A percentile compares a stretch with the other conserved stretches of the same genome.
Evolutionary conservation across 2,888 invertebrate genomes (phyloP).

Genomic region (Ferdinandea cuprea): DNA sequence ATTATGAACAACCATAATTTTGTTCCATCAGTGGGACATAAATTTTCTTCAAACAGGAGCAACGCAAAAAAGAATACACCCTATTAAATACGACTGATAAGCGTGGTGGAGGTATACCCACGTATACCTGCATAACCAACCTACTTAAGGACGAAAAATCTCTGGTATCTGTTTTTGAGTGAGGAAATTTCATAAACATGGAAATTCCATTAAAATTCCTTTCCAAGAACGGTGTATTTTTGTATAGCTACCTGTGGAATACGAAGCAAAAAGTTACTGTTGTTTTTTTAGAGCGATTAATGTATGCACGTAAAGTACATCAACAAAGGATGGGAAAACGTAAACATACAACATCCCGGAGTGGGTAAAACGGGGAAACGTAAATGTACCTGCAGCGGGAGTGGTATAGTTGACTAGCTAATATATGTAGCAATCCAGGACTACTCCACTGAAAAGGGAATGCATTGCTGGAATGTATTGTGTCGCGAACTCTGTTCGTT

Average conservation of each 20-base stretch:
- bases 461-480: background rate
- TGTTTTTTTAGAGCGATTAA: conserved; percentile 23
- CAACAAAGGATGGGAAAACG: conserved; percentile 1
- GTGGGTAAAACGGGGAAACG: background rate
- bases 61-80: conserved; percentile 8
- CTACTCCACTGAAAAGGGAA: background rate
- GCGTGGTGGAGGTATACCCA: background rate
- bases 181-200: conserved; percentile 46
- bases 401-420: background rate
- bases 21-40: conserved; percentile 57
- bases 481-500: background rate
- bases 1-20: conserved; percentile 60
- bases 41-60: conserved; percentile 23
- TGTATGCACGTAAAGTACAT: conserved; percentile 18
- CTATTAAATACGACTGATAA: conserved; percentile 35
- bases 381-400: too few relatives aligned
- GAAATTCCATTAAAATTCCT: conserved; percentile 54
- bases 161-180: conserved; percentile 30
- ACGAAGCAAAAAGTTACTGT: background rate
- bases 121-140: background rate
- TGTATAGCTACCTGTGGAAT: conserved; percentile 23
- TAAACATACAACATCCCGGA: background rate
- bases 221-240: background rate
- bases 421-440: background rate
- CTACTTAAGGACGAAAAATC: conserved; percentile 21